A percentile compares a stretch with the other conserved stretches of the same genome.
These are phyloP conservation scores for Tolypeutes matacus DNA, from an alignment of 2,797 vertebrate species.

Conservation along the genomic window DNA sequence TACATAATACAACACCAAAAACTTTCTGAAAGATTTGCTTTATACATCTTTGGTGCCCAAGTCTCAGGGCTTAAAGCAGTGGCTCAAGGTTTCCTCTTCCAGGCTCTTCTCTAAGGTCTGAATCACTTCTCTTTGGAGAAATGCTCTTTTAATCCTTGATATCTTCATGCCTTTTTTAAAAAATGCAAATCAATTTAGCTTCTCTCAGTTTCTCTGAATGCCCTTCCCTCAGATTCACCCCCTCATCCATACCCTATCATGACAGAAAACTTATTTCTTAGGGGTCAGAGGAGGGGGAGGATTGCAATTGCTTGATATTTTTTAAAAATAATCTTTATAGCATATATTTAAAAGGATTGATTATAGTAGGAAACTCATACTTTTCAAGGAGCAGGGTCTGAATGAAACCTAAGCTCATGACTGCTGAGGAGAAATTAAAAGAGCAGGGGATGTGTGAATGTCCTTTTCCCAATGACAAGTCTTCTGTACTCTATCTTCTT, in stretches of 20 bases:
- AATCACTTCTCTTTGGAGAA: neutral
- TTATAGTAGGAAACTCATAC: neutral
- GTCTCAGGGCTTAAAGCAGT: neutral
- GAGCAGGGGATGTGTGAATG: neutral
- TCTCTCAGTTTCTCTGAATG: neutral
- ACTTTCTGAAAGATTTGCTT: neutral
- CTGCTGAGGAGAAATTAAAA: neutral
- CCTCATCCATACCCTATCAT: too few relatives aligned
- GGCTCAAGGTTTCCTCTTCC: neutral
- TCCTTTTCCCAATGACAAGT: neutral
- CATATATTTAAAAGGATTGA: neutral
- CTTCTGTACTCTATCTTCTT: neutral
- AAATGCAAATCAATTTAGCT: neutral
- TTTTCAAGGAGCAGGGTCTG: neutral
- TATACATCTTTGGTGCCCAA: neutral
- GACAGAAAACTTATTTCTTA: neutral
- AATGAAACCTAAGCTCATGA: neutral
- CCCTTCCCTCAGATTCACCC: neutral
- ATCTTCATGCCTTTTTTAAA: neutral
- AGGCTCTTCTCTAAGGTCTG: neutral
- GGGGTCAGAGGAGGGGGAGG: neutral
- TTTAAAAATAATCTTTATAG: neutral
- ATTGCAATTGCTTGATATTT: neutral
- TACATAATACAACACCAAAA: neutral
- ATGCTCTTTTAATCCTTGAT: neutral